These are phyloP conservation scores for Porites lutea DNA, from an alignment of 64 coral and sea anemone genomes.

Conservation along the genomic window DNA sequence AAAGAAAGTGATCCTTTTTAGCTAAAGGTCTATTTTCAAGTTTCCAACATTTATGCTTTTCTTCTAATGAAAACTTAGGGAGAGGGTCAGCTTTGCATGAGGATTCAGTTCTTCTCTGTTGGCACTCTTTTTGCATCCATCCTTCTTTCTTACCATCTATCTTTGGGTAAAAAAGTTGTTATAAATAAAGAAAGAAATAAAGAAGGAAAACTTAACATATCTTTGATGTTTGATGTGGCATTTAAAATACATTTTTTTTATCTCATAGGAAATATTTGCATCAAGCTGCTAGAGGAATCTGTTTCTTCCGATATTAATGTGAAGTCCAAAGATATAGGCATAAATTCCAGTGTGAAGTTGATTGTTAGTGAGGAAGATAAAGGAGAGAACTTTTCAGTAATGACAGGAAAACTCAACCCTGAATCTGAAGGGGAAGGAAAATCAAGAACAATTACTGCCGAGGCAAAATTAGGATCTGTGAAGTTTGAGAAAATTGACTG, in stretches of 20 bases:
- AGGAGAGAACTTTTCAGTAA: conserved; percentile 26
- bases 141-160: too few relatives aligned
- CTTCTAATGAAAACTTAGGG: too few relatives aligned
- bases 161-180: too few relatives aligned
- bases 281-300: conserved; percentile 23
- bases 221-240: background rate
- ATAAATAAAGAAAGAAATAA: too few relatives aligned
- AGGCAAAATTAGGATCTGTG: conserved; percentile 69
- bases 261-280: conserved; percentile 24
- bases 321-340: conserved; percentile 31
- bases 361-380: conserved; percentile 1
- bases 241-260: background rate
- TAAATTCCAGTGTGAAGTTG: conserved; percentile 24
- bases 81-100: too few relatives aligned
- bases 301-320: conserved; percentile 4
- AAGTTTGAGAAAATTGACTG: conserved; percentile 59
- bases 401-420: conserved; percentile 33
- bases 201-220: too few relatives aligned
- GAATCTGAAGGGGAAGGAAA: background rate
- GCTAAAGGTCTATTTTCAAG: too few relatives aligned
- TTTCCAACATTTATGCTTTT: too few relatives aligned
- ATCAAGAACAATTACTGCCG: conserved; percentile 14
- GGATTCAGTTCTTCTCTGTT: too few relatives aligned
- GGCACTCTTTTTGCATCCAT: too few relatives aligned
- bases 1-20: too few relatives aligned